These are phyloP conservation scores for Hemitrygon akajei DNA, from an alignment of 2,797 vertebrate genomes.

Conservation along the genomic window DNA sequence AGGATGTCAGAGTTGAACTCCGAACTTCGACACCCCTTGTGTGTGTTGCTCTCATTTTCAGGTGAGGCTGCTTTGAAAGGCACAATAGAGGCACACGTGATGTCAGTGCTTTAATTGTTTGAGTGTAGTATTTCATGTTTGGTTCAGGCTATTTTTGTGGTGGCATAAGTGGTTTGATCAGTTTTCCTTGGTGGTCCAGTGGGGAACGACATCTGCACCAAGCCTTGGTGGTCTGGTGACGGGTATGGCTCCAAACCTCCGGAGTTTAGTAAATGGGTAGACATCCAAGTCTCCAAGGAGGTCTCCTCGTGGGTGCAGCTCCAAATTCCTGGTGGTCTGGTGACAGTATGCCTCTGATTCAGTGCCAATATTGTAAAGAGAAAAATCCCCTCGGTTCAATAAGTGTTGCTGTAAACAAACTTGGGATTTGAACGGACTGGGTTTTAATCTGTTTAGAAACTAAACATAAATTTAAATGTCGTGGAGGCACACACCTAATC, in stretches of 20 bases:
- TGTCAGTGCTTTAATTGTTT: background rate
- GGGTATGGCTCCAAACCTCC: conserved; percentile 20
- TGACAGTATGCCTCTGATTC: conserved; percentile 22
- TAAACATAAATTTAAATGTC: background rate
- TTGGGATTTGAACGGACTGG: background rate
- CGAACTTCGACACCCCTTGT: too few relatives aligned
- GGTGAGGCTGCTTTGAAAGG: conserved; percentile 16
- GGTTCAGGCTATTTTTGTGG: conserved; percentile 2
- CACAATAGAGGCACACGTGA: background rate
- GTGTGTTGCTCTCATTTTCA: background rate
- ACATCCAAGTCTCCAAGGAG: conserved; percentile 29
- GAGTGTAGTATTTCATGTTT: conserved; percentile 11
- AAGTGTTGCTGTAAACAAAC: conserved; percentile 27
- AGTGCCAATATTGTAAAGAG: background rate
- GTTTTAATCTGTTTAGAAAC: background rate
- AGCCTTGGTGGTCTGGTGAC: conserved; percentile 4
- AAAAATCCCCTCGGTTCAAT: background rate
- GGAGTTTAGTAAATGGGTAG: background rate
- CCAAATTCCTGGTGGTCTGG: conserved; percentile 31
- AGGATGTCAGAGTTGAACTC: too few relatives aligned
- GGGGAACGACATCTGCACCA: background rate
- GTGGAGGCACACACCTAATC: background rate
- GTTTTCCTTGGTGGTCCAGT: conserved; percentile 22
- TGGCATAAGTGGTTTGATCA: conserved; percentile 15
- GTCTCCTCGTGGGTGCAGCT: conserved; percentile 6